Base-by-base conservation (phyloP, 2,888 invertebrate species). In the Uloborus plumipes region DNA sequence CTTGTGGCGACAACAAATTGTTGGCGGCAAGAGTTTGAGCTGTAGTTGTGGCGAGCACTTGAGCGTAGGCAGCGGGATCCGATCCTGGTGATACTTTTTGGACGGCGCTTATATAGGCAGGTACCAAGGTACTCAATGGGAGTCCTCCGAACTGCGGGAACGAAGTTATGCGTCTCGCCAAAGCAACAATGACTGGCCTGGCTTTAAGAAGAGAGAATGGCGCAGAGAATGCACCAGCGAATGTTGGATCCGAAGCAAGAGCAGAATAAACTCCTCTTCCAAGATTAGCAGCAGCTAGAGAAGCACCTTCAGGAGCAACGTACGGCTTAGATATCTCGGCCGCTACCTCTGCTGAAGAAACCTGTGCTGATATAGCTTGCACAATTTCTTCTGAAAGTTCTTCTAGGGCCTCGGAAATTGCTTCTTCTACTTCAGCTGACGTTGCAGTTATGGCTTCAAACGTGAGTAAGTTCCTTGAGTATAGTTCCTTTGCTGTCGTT, bases 1-100 rank as follows among this genome's bases (percentile, higher is more conserved):
- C 61, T 61, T 61, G 61, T 20, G 20, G 22, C 26, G 61, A 22
- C 61, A 61, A 26, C 61, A 61, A 61, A 61, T 61, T 26, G 22
- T 61, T 61, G 4, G 18, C 61, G 61, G 18, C 26, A 16, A 61
- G 26, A 11, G 18, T 15, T 22, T 22, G 61, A 61, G 61, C 61
- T 16, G 61, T 61, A 13, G 26, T 15, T 22, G 61, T 61, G 22
- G 61, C 61, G 2, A 61, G 18, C 15, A 9, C 61, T 26, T 61
- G 61, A 22, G 61, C 61, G 26, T 61, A 61, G 9, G 22, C 16
- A 13, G 18, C 26, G 15, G 61, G 22, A 26, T 20, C 22, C 18
- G 61, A 16, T 22, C 4, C 22, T 4, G 26, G 16, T 14, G 20
- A 11, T 14, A 61, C 61, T 22, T 18, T 16, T 22, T 18, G 22